Conservation (phyloP, 2,888 invertebrate genomes). For the Chromoteleia sp. region DNA sequence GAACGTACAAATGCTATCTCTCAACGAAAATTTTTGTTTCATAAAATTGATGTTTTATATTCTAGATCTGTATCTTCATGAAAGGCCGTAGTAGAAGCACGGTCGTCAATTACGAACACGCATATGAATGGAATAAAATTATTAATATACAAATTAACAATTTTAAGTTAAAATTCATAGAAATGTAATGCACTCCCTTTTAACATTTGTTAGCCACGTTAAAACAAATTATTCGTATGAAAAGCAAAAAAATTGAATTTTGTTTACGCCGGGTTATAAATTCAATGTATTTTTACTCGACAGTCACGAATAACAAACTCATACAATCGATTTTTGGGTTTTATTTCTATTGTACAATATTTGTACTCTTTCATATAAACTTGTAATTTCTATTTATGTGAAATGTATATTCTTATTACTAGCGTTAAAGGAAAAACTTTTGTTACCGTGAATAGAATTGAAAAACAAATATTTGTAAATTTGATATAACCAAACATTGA, state of each 20-base stretch:
- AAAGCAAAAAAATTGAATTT: too few species aligned
- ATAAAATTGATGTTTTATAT: conserved; percentile 20
- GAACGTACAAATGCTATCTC: conserved; percentile 8
- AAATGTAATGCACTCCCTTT: too few species aligned
- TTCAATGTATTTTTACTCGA: too few species aligned
- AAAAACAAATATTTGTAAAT: too few species aligned
- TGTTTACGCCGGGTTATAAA: too few species aligned
- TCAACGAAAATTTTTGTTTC: conserved; percentile 14
- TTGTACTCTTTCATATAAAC: not conserved
- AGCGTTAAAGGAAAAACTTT: too few species aligned
- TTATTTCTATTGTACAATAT: conserved; percentile 15
- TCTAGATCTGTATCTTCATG: conserved; percentile 21
- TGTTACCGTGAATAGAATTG: too few species aligned
- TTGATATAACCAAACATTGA: too few species aligned
- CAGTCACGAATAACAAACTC: conserved; percentile 7
- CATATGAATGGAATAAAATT: not conserved
- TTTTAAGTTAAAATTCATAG: too few species aligned
- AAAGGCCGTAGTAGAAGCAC: not conserved
- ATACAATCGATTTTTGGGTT: conserved; percentile 13
- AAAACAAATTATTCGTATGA: too few species aligned
- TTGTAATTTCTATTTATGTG: not conserved
- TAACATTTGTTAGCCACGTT: too few species aligned
- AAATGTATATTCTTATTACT: too few species aligned
- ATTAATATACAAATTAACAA: conserved; percentile 1
- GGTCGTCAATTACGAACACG: not conserved